Percentiles rank a stretch among this genome's conserved stretches.
Conservation (phyloP, 2,797 vertebrate species). For the Eulemur mongoz region DNA sequence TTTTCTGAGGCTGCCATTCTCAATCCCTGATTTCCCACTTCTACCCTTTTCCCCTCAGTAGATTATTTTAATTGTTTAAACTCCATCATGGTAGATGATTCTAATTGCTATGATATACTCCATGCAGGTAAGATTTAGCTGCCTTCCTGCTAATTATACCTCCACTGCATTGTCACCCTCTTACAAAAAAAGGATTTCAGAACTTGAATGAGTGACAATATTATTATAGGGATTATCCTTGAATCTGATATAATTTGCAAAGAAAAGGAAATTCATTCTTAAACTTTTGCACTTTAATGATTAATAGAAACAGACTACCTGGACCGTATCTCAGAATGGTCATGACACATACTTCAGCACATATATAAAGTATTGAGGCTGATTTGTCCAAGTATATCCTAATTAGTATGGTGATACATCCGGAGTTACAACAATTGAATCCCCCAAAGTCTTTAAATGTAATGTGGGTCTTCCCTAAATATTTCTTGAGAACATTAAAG, state of each 20-base stretch:
- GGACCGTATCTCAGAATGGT: neutral
- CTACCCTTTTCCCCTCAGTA: neutral
- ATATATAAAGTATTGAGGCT: neutral
- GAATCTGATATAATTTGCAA: slow-evolving; percentile 31
- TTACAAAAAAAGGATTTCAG: neutral
- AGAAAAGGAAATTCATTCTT: neutral
- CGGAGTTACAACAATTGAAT: neutral
- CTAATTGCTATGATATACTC: neutral
- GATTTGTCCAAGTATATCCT: neutral
- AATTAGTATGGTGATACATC: neutral
- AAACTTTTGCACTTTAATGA: neutral
- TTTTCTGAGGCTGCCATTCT: neutral
- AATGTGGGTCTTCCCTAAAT: neutral
- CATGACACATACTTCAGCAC: neutral
- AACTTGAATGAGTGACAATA: neutral
- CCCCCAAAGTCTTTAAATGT: neutral
- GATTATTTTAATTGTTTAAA: neutral
- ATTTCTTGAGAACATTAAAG: neutral
- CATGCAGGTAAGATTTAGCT: neutral
- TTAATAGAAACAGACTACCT: neutral
- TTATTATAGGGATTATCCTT: slow-evolving; percentile 38
- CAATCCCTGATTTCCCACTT: neutral
- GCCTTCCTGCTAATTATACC: neutral
- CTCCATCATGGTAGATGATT: neutral
- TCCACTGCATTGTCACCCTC: neutral